These are phyloP conservation scores for Clarias magur DNA, from an alignment of 2,113 vertebrate genomes.

Conservation along the genomic window DNA sequence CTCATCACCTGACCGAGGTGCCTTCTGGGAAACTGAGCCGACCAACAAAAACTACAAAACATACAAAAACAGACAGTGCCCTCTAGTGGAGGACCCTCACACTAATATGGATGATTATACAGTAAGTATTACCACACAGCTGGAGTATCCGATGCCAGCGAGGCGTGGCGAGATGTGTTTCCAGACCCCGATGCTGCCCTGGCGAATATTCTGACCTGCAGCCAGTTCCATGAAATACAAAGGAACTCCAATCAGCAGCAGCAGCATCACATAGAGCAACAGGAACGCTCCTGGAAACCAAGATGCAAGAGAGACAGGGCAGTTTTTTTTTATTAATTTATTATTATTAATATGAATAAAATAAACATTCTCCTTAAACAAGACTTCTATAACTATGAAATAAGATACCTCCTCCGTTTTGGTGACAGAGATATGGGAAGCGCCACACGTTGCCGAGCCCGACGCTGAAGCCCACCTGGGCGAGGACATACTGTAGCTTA, in stretches of 20 bases:
- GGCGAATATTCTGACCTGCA: slow-evolving; percentile 76
- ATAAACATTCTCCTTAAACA: background rate
- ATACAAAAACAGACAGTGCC: too few species aligned
- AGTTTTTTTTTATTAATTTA: too few species aligned
- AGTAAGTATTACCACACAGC: slow-evolving; percentile 72
- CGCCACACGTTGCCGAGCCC: slow-evolving; percentile 97
- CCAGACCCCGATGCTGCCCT: slow-evolving; percentile 79
- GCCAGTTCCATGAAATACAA: slow-evolving; percentile 85
- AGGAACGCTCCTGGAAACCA: slow-evolving; percentile 70
- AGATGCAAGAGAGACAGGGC: background rate
- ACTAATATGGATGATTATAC: background rate
- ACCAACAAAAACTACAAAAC: too few species aligned
- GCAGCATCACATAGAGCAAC: slow-evolving; percentile 73
- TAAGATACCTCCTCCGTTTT: slow-evolving; percentile 91
- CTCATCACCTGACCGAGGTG: too few species aligned
- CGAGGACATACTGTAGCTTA: slow-evolving; percentile 95
- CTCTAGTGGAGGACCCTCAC: too few species aligned
- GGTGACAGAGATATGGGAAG: slow-evolving; percentile 97
- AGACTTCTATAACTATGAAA: too few species aligned
- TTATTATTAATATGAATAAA: background rate
- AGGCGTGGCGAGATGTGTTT: slow-evolving; percentile 78
- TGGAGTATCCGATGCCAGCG: slow-evolving; percentile 79
- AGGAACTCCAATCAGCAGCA: slow-evolving; percentile 73
- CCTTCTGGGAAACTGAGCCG: too few species aligned
- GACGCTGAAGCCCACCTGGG: slow-evolving; percentile 95